These are phyloP conservation scores for Grapholita molesta DNA, from an alignment of 1,140 invertebrate species.

Conservation along the genomic window DNA sequence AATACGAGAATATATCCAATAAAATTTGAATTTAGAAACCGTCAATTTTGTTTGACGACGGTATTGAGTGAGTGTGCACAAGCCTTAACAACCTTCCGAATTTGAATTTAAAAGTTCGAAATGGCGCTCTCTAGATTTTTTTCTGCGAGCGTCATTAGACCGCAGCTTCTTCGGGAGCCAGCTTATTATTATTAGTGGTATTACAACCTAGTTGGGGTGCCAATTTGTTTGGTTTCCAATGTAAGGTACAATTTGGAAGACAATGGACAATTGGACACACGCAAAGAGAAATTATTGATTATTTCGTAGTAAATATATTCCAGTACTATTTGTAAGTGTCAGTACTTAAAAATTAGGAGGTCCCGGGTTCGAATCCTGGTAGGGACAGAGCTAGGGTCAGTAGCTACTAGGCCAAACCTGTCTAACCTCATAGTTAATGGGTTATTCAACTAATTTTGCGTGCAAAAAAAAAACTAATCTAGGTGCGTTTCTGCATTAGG, in stretches of 20 bases:
- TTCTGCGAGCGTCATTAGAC: conserved; percentile 41
- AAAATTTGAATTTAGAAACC: too few relatives aligned
- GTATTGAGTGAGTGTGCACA: conserved; percentile 24
- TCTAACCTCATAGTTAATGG: too few relatives aligned
- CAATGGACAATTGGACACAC: background rate
- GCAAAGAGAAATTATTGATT: background rate
- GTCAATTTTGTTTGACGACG: too few relatives aligned
- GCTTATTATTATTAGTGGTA: conserved; percentile 29
- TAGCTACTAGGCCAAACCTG: too few relatives aligned
- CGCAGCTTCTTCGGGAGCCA: conserved; percentile 61
- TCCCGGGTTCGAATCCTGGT: too few relatives aligned
- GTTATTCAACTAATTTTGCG: too few relatives aligned
- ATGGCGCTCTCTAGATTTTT: conserved; percentile 60
- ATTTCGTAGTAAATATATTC: background rate
- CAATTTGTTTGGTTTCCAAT: conserved; percentile 18
- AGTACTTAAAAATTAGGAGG: too few relatives aligned
- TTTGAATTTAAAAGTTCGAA: conserved; percentile 69
- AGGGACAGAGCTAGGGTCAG: too few relatives aligned
- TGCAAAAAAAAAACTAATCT: too few relatives aligned
- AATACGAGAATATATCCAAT: too few relatives aligned
- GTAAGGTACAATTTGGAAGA: conserved; percentile 16
- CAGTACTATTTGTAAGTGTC: too few relatives aligned
- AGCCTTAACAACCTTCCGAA: conserved; percentile 49
- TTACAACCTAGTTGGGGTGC: conserved; percentile 35
- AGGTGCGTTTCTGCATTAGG: too few relatives aligned